Conservation (phyloP, 2,888 invertebrate species). For the Napeogenes sylphis region DNA sequence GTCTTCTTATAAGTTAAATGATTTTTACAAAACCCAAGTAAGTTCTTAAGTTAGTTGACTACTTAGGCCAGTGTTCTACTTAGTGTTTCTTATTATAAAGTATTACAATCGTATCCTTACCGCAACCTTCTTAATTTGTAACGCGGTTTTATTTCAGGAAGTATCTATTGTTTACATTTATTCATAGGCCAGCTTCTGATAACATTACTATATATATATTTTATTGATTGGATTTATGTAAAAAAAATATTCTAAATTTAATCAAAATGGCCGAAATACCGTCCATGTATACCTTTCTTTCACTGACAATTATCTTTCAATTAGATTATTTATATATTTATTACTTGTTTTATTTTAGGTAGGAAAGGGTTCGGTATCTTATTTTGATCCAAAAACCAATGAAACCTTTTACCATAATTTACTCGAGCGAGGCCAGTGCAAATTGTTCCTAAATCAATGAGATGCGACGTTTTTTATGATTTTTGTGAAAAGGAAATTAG, state of each 20-base stretch:
- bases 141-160: constrained; percentile 5
- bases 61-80: too few relatives aligned
- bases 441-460: neutral
- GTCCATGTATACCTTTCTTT: too few relatives aligned
- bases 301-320: too few relatives aligned
- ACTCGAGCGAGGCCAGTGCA: neutral
- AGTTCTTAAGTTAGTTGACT: too few relatives aligned
- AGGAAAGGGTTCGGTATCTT: neutral
- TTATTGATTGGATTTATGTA: neutral
- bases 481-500: too few relatives aligned
- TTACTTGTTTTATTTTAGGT: neutral
- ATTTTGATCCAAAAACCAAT: neutral
- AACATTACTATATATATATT: neutral
- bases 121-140: constrained; percentile 6
- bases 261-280: too few relatives aligned
- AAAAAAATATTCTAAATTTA: neutral
- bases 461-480: neutral
- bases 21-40: too few relatives aligned
- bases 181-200: neutral
- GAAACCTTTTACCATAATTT: constrained; percentile 6
- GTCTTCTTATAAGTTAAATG: too few relatives aligned
- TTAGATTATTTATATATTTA: too few relatives aligned
- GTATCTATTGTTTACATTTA: neutral
- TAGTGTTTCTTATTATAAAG: too few relatives aligned
- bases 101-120: neutral